Conservation (phyloP, 2,113 vertebrate genomes). For the Emberiza fucata region DNA sequence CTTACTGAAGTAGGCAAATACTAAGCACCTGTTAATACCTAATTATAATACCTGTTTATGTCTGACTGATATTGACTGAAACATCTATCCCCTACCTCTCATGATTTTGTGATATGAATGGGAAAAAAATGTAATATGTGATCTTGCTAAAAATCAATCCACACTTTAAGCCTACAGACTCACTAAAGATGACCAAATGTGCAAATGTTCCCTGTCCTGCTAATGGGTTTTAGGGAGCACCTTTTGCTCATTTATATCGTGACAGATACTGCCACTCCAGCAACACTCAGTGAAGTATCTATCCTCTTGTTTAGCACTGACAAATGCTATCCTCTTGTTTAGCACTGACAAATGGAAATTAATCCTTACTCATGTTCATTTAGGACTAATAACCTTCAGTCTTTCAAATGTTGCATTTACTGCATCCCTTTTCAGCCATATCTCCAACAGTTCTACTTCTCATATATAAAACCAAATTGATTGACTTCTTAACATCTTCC, state of each 20-base stretch:
- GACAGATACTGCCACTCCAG: background rate
- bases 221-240: background rate
- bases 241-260: background rate
- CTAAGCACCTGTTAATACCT: background rate
- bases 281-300: background rate
- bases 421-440: background rate
- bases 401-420: background rate
- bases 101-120: background rate
- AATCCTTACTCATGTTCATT: background rate
- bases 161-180: background rate
- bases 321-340: background rate
- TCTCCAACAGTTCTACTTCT: background rate
- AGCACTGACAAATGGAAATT: background rate
- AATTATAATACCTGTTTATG: background rate
- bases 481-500: background rate
- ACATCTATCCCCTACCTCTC: background rate
- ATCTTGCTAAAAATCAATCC: background rate
- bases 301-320: background rate
- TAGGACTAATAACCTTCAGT: background rate
- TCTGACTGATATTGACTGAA: background rate
- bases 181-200: rapidly evolving
- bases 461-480: background rate
- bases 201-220: background rate
- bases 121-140: background rate
- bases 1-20: background rate